Base-by-base conservation (phyloP, 2,797 vertebrate genomes). In the Fringilla coelebs region DNA sequence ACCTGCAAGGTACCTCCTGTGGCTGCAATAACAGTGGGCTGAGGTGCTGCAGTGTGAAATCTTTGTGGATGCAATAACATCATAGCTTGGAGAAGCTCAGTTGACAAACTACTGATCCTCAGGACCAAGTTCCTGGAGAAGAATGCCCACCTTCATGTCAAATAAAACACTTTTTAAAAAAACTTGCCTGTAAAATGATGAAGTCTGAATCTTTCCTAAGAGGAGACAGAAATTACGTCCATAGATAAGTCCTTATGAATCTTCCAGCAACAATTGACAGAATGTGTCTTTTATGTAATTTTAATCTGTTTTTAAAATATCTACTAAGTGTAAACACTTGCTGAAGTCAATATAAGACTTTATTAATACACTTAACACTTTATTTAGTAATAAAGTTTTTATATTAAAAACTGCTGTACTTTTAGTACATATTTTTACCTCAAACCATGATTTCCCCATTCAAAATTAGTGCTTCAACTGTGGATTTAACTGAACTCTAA, bases 381-480 rank as follows among this genome's bases (percentile, higher is more conserved):
- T 63, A 41, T 75, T 89, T 67, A 57, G 68, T 66, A 72, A 78
- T 55, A 43, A 71, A 87, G 24, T 22, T 46, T 60, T 75, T 36
- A 17, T 51, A 66, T 62, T 89, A 85, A 94, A 85, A 92, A 38
- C 43, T 94, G 54, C n/a, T 80, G 49, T 46, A 85, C 25, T 80
- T 92, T 60, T 67, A 82, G 71, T 62, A 85, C 46, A 38, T 89
- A 83, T 77, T 58, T 73, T 78, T 71, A 66, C 62, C 61, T 61
- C 72, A 92, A 84, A 89, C 70, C 26, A 63, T 54, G 43, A 79
- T 73, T 95, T 84, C 80, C 65, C 76, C 58, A 63, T 85, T 96
- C 82, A 91, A 93, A 92, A 96, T 95, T 74, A 89, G 93, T 65
- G 49, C 79, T 91, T 90, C 74, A 87, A 72, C 54, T 87, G n/a